phyloP scores from a whole-genome alignment of 2,113 vertebrate genomes.

The Herpailurus yagouaroundi region DNA sequence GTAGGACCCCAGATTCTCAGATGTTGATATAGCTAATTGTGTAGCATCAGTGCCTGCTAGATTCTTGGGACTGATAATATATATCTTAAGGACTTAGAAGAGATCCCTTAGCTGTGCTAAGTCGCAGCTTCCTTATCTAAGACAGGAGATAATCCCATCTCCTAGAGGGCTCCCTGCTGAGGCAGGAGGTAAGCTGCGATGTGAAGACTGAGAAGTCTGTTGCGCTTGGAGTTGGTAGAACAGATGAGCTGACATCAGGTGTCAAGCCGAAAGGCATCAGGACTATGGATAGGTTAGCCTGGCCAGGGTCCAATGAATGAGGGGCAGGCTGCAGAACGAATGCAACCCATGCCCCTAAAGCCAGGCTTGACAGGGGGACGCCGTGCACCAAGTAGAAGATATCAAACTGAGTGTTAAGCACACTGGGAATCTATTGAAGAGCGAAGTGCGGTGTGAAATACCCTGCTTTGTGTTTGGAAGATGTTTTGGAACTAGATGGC shows the following conservation, averaged over 20 bases:
- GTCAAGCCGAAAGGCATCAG: neutral
- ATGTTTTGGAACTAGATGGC: neutral
- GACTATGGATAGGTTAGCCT: too few species aligned
- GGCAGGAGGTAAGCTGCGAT: too few species aligned
- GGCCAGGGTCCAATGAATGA: neutral
- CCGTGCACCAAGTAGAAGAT: neutral
- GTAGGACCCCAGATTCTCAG: neutral
- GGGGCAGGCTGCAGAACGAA: neutral
- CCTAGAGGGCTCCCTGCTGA: neutral
- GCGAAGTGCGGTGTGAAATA: neutral
- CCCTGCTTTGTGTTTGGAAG: neutral
- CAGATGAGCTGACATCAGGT: too few species aligned
- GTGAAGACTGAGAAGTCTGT: neutral
- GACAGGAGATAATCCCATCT: too few species aligned
- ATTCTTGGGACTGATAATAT: neutral
- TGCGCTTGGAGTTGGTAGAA: accelerated
- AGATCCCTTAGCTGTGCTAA: neutral
- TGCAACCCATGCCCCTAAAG: neutral
- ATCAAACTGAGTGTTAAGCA: neutral
- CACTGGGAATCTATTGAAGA: neutral
- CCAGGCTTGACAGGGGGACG: neutral
- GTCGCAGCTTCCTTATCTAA: neutral
- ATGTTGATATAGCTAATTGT: neutral
- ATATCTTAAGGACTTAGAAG: neutral
- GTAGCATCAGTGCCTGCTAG: neutral